Percentiles rank a stretch among this genome's conserved stretches.
phyloP scores from a whole-genome alignment of 2,797 vertebrate species.

The Ptychobarbus kaznakovi region DNA sequence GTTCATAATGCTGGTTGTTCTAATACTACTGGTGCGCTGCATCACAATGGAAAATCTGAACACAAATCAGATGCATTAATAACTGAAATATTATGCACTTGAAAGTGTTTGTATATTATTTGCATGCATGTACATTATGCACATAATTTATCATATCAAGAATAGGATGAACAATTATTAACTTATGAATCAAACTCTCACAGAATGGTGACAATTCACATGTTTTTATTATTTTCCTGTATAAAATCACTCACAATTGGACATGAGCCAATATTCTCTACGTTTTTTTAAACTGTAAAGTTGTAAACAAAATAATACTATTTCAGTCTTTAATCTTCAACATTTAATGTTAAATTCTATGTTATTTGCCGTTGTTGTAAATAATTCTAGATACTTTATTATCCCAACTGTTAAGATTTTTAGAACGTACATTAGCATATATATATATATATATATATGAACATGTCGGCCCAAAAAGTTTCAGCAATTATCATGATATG shows the following conservation, averaged over 20 bases:
- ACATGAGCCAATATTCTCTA: not conserved
- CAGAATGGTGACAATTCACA: not conserved
- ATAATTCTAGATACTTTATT: too few species aligned
- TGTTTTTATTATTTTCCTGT: not conserved
- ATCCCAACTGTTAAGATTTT: too few species aligned
- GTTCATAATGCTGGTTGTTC: not conserved
- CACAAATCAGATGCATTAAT: not conserved
- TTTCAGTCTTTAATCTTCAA: too few species aligned
- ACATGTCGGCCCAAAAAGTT: too few species aligned
- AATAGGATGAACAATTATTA: not conserved
- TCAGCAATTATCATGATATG: not conserved
- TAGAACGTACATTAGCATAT: too few species aligned
- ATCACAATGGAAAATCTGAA: not conserved
- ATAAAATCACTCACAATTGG: not conserved
- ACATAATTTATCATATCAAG: not conserved
- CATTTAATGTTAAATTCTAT: too few species aligned
- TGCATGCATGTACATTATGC: not conserved
- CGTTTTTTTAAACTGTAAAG: too few species aligned
- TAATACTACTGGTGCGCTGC: not conserved
- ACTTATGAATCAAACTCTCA: not conserved
- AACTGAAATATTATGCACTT: not conserved
- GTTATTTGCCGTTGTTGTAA: too few species aligned
- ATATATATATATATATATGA: too few species aligned
- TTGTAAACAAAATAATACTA: too few species aligned
- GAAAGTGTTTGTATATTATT: not conserved